A percentile compares a stretch with the other conserved stretches of the same genome.
Evolutionary conservation across 2,888 invertebrate genomes (phyloP).

Genomic region (Rugalucina vietnamica): DNA sequence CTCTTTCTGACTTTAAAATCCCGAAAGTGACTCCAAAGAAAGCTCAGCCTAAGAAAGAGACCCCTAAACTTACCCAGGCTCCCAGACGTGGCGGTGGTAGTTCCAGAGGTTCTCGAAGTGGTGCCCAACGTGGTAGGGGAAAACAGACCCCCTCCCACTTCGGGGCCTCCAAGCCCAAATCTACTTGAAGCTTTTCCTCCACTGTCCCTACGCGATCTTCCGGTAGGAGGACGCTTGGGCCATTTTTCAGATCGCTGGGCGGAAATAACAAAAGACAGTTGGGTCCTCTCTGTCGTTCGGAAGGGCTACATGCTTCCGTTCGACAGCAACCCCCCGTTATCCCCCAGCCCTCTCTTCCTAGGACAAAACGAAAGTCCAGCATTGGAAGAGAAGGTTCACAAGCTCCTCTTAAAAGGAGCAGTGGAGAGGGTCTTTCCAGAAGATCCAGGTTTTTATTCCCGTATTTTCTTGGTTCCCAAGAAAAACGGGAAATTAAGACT

Average conservation of each 20-base stretch:
- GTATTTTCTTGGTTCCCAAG: not conserved
- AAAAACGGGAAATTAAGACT: constrained; percentile 1
- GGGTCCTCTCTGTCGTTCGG: not conserved
- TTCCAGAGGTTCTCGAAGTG: too few relatives aligned
- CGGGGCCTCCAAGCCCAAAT: too few relatives aligned
- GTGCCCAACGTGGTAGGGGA: too few relatives aligned
- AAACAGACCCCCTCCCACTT: too few relatives aligned
- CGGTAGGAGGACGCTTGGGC: not conserved
- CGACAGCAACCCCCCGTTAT: not conserved
- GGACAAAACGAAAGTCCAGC: not conserved
- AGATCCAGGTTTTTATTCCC: too few relatives aligned
- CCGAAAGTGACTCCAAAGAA: too few relatives aligned
- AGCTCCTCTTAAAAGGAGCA: not conserved
- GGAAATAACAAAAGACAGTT: not conserved
- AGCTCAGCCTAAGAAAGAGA: too few relatives aligned
- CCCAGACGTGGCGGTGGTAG: too few relatives aligned
- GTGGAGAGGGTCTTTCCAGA: not conserved
- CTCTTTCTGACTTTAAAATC: not conserved
- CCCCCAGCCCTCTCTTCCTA: not conserved
- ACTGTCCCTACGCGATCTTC: not conserved
- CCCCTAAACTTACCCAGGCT: too few relatives aligned
- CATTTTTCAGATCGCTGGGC: not conserved
- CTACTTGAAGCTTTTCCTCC: too few relatives aligned
- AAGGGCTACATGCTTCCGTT: not conserved
- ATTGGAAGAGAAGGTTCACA: not conserved